Base-by-base conservation (phyloP, 92 coral and sea anemone species). In the Siderastrea siderea region DNA sequence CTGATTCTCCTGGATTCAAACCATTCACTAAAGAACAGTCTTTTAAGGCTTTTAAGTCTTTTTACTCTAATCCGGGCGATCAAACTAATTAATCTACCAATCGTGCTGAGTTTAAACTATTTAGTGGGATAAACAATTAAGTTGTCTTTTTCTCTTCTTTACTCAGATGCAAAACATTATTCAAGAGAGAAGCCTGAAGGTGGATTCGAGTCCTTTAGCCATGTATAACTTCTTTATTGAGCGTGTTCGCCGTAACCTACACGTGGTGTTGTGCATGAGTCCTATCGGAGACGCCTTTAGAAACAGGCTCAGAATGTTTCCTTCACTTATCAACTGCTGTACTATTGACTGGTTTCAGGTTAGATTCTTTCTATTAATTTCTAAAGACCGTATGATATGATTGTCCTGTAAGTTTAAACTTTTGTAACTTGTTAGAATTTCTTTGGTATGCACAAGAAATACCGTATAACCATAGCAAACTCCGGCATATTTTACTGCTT, bases 261-360 rank as follows among this genome's bases (percentile, higher is more conserved):
- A 97, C 87, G 96, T 97, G 80, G 98, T 97, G 47, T 89, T 97
- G 52, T 84, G 98, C 14, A 95, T 97, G 99, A 97, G 99, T 88
- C 99, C 99, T 12, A 94, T 97, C 12, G 99, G 99, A 10, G 98
- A 95, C 75, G 95, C 99, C 38, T 97, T 97, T 61, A 93, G 99
- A 15, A 97, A 97, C 89, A 91, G 99, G 60, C 96, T 97, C 50
- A 95, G 99, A 52, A 97, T 92, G 95, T 97, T 97, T 67, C 99
- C 99, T 1, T 97, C 99, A 6, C 92, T 97, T 44, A 97, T 97
- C 78, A 97, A 97, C 89, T 97, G 99, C 87, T 97, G 99, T 67
- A 97, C 99, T 1, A 97, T 97, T 68, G 99, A 97, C 84, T 97
- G 99, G 99, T 97, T 97, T 83, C 99, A 97, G 98, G 99, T 94